Base-by-base conservation (phyloP, 2,888 invertebrate genomes). In the Branchipolynoe longqiensis region DNA sequence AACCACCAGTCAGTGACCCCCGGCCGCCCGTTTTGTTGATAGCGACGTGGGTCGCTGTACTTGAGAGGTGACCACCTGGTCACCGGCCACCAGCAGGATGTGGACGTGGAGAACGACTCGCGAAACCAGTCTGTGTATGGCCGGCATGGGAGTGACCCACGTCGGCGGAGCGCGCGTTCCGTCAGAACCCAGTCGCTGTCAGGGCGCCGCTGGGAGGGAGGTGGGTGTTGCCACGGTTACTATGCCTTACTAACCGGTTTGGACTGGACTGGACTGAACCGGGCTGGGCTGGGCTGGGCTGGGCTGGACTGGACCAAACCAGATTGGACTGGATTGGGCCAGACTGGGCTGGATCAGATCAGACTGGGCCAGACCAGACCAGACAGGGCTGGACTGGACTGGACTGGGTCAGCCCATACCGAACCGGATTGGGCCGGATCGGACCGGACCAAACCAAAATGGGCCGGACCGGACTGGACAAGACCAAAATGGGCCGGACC, bases 141-240 rank as follows among this genome's bases (percentile, higher is more conserved):
- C 31, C 36, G 74, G 33, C 85, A 85, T 56, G 83, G 87, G 6
- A 85, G 81, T 36, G 87, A 87, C 41, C 58, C 81, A 36, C 85
- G 87, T 25, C 84, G 83, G 22, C 85, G 85, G 25, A 87, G 87
- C 41, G 87, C 87, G 12, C 58, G 36, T 31, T 73, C 73, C 18
- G 56, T 62, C 38, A 83, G 62, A 31, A 36, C 3, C 36, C 56
- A 41, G 78, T 78, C 74, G 1, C 59, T 81, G 38, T 62, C 83
- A 33, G 62, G 81, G 41, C 69, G 78, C 58, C 78, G 38, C 81
- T 25, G 85, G 78, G 74, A 85, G 73, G 85, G 81, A 84, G 84
- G 84, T 41, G 84, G 69, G 48, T 40, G 62, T 8, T 31, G 12
- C 36, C 33, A 41, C 69, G 48, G 48, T 82, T 40, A 41, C 18